phyloP scores from a whole-genome alignment of 2,797 vertebrate species.

The Mus spretus region DNA sequence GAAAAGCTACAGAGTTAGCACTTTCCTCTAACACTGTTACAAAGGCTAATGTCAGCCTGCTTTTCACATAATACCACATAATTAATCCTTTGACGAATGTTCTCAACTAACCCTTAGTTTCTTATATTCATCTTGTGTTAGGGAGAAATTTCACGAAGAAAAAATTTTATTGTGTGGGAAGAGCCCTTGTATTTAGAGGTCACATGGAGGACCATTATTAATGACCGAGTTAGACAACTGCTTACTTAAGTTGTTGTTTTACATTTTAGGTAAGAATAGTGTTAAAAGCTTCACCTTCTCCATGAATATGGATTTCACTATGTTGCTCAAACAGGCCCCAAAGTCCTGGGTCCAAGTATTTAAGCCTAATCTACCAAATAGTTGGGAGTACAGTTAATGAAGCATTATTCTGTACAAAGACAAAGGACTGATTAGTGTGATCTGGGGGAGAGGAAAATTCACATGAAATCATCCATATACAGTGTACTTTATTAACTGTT shows the following conservation, averaged over 20 bases:
- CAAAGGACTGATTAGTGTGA: background rate
- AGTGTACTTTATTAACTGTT: background rate
- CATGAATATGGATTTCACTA: background rate
- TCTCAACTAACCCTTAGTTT: background rate
- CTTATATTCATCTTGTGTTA: background rate
- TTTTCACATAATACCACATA: slow-evolving; percentile 52
- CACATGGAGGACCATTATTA: background rate
- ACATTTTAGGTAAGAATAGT: background rate
- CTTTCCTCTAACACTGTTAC: background rate
- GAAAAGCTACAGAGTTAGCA: background rate
- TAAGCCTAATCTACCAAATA: background rate
- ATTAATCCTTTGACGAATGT: slow-evolving; percentile 1
- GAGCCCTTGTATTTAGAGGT: background rate
- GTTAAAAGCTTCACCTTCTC: background rate
- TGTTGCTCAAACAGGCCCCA: background rate
- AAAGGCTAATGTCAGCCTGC: background rate
- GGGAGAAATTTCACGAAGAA: background rate
- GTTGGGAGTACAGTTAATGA: background rate
- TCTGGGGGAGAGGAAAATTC: background rate
- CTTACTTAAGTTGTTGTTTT: background rate
- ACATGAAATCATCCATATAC: background rate
- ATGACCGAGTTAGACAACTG: background rate
- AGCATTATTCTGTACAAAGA: background rate
- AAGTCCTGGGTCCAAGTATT: background rate
- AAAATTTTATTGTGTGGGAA: background rate